Evolutionary conservation across 2,113 vertebrate genomes (phyloP).

Genomic region (Canis aureus): DNA sequence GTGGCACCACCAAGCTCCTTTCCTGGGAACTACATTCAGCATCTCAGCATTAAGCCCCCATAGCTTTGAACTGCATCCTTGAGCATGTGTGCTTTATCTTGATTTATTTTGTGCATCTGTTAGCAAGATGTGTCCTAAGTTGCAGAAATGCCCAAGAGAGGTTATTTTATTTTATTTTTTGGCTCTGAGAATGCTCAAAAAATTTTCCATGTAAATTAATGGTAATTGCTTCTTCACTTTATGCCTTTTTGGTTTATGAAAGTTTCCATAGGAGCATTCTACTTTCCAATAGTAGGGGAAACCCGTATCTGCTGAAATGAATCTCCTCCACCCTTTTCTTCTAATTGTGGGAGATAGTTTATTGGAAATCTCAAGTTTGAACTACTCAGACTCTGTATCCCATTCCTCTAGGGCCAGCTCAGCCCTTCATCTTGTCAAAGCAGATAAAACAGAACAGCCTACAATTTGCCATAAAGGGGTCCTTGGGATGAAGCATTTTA

Average conservation of each 20-base stretch:
- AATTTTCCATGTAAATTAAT: neutral
- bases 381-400: slow-evolving; percentile 68
- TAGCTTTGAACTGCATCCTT: neutral
- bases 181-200: neutral
- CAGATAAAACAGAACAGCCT: slow-evolving; percentile 78
- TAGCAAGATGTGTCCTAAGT: neutral
- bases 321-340: slow-evolving; percentile 60
- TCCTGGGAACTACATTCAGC: neutral
- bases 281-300: neutral
- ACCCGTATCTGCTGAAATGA: slow-evolving; percentile 47
- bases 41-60: neutral
- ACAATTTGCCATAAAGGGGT: slow-evolving; percentile 77
- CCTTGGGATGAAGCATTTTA: slow-evolving; percentile 81
- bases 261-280: neutral
- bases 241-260: neutral
- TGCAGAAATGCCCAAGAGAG: neutral
- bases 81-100: neutral
- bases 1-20: neutral
- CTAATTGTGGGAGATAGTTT: slow-evolving; percentile 75
- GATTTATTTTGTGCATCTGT: neutral
- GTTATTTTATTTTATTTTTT: neutral
- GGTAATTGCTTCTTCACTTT: neutral
- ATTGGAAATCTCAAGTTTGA: slow-evolving; percentile 79
- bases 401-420: slow-evolving; percentile 77
- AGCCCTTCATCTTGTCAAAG: slow-evolving; percentile 80